phyloP scores from a whole-genome alignment of 2,113 vertebrate genomes.

The Apistogramma diplotaenia region DNA sequence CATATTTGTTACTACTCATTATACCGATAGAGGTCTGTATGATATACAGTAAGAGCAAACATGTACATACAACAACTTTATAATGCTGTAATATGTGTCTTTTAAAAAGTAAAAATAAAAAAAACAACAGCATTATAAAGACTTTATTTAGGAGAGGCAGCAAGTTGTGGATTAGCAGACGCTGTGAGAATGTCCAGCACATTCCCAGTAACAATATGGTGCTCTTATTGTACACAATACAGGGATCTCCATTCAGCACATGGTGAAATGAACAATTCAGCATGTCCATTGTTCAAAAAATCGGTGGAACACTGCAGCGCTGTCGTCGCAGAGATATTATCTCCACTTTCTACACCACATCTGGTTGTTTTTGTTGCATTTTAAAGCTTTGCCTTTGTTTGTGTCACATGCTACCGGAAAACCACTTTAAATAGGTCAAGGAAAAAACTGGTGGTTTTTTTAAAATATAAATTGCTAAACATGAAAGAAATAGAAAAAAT shows the following conservation, averaged over 20 bases:
- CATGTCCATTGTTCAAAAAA: constrained; percentile 3
- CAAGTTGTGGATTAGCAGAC: not conserved
- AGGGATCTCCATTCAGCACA: constrained; percentile 18
- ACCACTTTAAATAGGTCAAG: constrained; percentile 9
- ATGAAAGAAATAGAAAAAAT: not conserved
- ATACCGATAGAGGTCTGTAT: no score
- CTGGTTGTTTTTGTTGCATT: constrained; percentile 27
- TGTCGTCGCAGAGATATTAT: not conserved
- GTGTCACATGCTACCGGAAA: constrained; percentile 2
- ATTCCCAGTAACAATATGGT: not conserved
- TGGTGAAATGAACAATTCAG: not conserved
- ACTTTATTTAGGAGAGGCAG: not conserved
- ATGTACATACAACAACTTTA: not conserved
- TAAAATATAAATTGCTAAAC: not conserved
- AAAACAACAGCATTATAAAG: not conserved
- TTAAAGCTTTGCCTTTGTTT: constrained; percentile 1
- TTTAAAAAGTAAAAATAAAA: not conserved
- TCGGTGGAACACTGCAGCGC: not conserved
- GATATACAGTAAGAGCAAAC: not conserved
- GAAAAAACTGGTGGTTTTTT: not conserved
- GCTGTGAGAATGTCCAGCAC: not conserved
- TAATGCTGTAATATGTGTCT: not conserved
- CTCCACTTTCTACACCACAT: constrained; percentile 21
- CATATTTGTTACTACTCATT: not conserved
- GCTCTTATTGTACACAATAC: not conserved